phyloP scores from a whole-genome alignment of 1,140 invertebrate species.

The Rhysida immarginata region DNA sequence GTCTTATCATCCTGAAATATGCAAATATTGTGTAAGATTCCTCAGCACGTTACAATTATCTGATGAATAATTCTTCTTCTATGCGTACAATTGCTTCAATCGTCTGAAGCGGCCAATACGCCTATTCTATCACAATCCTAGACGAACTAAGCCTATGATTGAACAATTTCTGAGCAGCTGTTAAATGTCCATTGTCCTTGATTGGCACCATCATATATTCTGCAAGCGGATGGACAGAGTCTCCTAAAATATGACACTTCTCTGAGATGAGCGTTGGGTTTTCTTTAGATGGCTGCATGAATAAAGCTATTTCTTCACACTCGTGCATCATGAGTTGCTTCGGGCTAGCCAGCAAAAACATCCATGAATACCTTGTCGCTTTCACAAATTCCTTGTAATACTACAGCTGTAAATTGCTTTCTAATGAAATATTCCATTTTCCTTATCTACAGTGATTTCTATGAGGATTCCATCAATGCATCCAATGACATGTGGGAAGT shows the following conservation, averaged over 20 bases:
- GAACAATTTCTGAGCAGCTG: conserved; percentile 18
- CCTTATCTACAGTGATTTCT: background rate
- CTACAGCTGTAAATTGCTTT: conserved; percentile 3
- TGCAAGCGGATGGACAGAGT: conserved; percentile 24
- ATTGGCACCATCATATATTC: conserved; percentile 23
- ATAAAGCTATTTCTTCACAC: no score
- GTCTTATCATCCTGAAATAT: conserved; percentile 18
- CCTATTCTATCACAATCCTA: conserved; percentile 23
- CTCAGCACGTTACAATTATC: conserved; percentile 23
- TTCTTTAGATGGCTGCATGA: background rate
- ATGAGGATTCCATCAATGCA: background rate
- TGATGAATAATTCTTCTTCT: conserved; percentile 17
- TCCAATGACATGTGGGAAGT: background rate
- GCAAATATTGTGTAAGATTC: conserved; percentile 27
- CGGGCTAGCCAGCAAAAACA: conserved; percentile 13
- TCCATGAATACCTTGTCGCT: conserved; percentile 8
- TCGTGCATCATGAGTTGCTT: conserved; percentile 12
- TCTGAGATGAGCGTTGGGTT: background rate
- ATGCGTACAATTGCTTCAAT: conserved; percentile 20
- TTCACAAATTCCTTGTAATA: conserved; percentile 13
- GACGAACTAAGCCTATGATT: conserved; percentile 20
- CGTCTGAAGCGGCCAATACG: conserved; percentile 24
- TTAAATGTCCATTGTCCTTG: conserved; percentile 23
- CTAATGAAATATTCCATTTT: conserved; percentile 1
- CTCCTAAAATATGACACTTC: conserved; percentile 23